Percentiles rank a stretch among this genome's conserved stretches.
Evolutionary conservation across 1,140 invertebrate genomes (phyloP).

Genomic region (Oreohelix idahoensis): DNA sequence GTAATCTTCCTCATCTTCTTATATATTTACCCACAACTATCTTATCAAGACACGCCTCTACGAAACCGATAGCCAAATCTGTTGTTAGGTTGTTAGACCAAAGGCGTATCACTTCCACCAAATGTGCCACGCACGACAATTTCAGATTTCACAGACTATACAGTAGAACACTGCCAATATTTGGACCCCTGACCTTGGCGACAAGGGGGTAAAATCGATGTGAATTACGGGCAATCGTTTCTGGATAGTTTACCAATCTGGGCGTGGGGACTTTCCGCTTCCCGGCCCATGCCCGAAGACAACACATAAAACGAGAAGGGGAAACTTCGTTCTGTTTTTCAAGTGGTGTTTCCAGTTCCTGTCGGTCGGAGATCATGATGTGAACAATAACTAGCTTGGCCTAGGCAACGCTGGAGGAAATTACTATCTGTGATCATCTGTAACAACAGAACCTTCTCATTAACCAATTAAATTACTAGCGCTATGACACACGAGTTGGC

Average conservation of each 20-base stretch:
- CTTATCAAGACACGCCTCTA: too few species aligned
- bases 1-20: too few species aligned
- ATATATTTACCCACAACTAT: too few species aligned
- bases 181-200: neutral
- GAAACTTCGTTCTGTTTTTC: slow-evolving; percentile 6
- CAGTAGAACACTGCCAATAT: neutral
- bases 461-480: slow-evolving; percentile 9
- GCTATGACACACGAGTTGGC: too few species aligned
- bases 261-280: neutral
- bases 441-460: slow-evolving; percentile 25
- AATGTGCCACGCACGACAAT: neutral
- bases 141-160: neutral
- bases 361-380: neutral
- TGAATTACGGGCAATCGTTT: slow-evolving; percentile 20
- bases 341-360: neutral
- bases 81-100: too few species aligned
- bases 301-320: slow-evolving; percentile 15
- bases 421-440: slow-evolving; percentile 17
- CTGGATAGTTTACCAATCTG: slow-evolving; percentile 12
- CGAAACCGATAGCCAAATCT: too few species aligned
- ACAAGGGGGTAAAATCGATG: neutral
- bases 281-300: slow-evolving; percentile 2
- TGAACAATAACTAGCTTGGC: slow-evolving; percentile 1
- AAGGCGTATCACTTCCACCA: neutral
- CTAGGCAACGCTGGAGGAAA: neutral